phyloP scores from a whole-genome alignment of 2,113 vertebrate genomes.

The Stegastes partitus region DNA sequence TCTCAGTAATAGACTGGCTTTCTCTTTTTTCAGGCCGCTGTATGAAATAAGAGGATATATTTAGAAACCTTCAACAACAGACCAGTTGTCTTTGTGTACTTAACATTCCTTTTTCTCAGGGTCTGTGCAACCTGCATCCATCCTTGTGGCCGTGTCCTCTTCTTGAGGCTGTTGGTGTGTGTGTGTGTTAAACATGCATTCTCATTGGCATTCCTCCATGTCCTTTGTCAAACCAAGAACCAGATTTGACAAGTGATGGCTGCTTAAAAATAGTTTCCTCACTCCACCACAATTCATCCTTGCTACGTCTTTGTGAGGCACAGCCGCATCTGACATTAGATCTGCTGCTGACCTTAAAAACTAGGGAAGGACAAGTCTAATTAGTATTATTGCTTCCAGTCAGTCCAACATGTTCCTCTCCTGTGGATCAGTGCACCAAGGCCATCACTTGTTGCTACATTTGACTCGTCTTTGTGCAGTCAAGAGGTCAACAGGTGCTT shows the following conservation, averaged over 20 bases:
- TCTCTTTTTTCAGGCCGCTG: slow-evolving; percentile 30
- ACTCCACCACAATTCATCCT: slow-evolving; percentile 6
- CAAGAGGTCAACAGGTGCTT: slow-evolving; percentile 85
- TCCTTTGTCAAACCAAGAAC: slow-evolving; percentile 25
- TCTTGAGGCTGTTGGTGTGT: not conserved
- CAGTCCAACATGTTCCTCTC: slow-evolving; percentile 3
- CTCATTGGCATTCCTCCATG: not conserved
- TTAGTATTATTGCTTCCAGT: slow-evolving; percentile 24
- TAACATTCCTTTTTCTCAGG: slow-evolving; percentile 24
- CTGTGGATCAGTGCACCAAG: slow-evolving; percentile 4
- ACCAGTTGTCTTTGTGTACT: slow-evolving; percentile 29
- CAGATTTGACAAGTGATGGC: slow-evolving; percentile 12
- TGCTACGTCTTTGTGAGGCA: not conserved
- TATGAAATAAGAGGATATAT: slow-evolving; percentile 61
- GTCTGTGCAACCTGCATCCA: slow-evolving; percentile 13
- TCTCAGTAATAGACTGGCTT: slow-evolving; percentile 41
- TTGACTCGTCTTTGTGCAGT: slow-evolving; percentile 58
- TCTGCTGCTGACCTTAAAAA: not conserved
- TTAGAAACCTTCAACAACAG: slow-evolving; percentile 64
- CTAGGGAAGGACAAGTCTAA: not conserved
- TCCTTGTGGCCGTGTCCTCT: not conserved
- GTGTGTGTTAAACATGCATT: not conserved
- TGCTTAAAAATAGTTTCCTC: slow-evolving; percentile 36
- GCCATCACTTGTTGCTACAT: slow-evolving; percentile 36
- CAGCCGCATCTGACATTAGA: slow-evolving; percentile 11